A percentile compares a stretch with the other conserved stretches of the same genome.
Conservation (phyloP, 2,113 vertebrate species). For the Echinops telfairi region DNA sequence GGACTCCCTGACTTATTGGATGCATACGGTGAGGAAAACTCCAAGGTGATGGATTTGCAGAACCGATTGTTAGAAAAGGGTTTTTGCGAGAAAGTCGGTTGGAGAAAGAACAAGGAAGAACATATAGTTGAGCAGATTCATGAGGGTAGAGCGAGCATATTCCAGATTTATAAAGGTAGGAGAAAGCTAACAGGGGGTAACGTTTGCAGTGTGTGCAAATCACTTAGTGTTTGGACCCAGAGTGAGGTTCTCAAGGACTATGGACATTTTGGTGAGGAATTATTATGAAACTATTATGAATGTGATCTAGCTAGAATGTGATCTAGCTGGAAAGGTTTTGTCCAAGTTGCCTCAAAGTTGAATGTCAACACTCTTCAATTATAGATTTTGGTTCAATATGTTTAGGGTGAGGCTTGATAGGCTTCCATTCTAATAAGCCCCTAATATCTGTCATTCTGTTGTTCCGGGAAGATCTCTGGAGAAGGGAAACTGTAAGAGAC, state of each 20-base stretch:
- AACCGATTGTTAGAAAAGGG: background rate
- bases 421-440: background rate
- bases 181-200: background rate
- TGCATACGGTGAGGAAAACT: background rate
- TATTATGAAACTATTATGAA: background rate
- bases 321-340: no score
- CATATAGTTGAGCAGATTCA: background rate
- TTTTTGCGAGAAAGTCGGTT: background rate
- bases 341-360: background rate
- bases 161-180: background rate
- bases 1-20: background rate
- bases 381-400: background rate
- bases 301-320: no score
- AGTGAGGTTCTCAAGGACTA: background rate
- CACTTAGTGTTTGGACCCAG: conserved; percentile 21
- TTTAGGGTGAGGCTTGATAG: background rate
- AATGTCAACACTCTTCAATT: background rate
- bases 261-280: conserved; percentile 11
- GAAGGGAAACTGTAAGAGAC: background rate
- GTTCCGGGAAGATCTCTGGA: background rate
- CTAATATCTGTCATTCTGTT: background rate
- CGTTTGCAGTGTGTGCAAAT: conserved; percentile 20
- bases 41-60: background rate
- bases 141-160: background rate
- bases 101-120: background rate